phyloP scores from a whole-genome alignment of 2,113 vertebrate genomes.

The Oncorhynchus tshawytscha region DNA sequence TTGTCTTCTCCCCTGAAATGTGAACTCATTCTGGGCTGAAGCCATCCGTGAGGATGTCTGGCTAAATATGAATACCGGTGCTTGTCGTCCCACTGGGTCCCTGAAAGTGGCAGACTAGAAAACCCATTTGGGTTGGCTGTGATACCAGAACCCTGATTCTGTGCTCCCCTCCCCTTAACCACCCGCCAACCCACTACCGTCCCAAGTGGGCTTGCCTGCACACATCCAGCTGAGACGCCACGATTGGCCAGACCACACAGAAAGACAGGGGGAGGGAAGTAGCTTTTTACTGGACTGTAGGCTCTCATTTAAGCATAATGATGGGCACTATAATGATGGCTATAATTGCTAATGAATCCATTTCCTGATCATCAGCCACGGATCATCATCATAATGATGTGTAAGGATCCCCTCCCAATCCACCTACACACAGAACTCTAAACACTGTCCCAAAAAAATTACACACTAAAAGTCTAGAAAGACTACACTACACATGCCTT shows the following conservation, averaged over 20 bases:
- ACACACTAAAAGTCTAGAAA: not conserved
- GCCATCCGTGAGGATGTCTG: slow-evolving; percentile 54
- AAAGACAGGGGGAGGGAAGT: not conserved
- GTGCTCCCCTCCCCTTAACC: slow-evolving; percentile 15
- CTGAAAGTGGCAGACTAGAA: slow-evolving; percentile 67
- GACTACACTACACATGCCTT: no score
- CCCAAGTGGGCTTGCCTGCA: not conserved
- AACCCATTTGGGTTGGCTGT: slow-evolving; percentile 73
- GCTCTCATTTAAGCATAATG: slow-evolving; percentile 65
- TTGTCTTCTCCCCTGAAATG: slow-evolving; percentile 22
- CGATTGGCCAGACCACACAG: slow-evolving; percentile 18
- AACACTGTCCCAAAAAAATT: not conserved
- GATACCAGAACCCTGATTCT: slow-evolving; percentile 34
- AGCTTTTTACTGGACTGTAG: slow-evolving; percentile 37
- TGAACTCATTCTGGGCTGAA: slow-evolving; percentile 50
- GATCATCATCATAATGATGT: slow-evolving; percentile 53
- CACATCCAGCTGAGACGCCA: slow-evolving; percentile 17
- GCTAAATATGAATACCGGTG: slow-evolving; percentile 53
- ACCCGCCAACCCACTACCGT: not conserved
- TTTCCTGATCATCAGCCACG: slow-evolving; percentile 55
- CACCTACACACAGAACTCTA: not conserved
- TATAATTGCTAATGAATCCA: slow-evolving; percentile 65
- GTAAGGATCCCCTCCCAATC: slow-evolving; percentile 41
- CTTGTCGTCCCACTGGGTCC: slow-evolving; percentile 38
- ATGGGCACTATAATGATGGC: slow-evolving; percentile 64